Base-by-base conservation (phyloP, 2,888 invertebrate species). In the Philereme transversata region DNA sequence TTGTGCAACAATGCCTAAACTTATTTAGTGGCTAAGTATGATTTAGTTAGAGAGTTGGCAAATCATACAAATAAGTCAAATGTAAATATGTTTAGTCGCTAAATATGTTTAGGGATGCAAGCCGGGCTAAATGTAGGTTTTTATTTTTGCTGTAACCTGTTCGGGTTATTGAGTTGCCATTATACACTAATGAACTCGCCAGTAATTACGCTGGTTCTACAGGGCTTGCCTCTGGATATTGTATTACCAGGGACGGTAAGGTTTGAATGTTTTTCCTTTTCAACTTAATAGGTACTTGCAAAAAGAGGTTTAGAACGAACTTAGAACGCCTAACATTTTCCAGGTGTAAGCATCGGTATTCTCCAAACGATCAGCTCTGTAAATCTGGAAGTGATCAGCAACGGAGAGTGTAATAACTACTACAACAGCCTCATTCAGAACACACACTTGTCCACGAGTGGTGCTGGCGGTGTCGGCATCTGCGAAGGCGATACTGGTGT, bases 401-500 rank as follows among this genome's bases (percentile, higher is more conserved):
- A 86, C 60, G 61, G 69, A 0, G 81, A 70, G 5, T 86, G 85
- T 56, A 48, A 65, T 3, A 51, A 57, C 9, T 56, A 57, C 5
- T 85, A 65, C 60, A 60, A 70, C 8, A 60, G 61, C 41, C 9
- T 74, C n/a, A 71, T 85, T 10, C 77, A 78, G 36, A 60, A 62
- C 38, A 71, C 70, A 11, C 79, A 80, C 56, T 62, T 87, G 49
- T 87, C 85, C 60, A 83, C 82, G 10, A 78, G 72, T 51, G 82
- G 82, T 0, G 70, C 73, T 10, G 79, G 76, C 8, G 73, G 79
- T 0, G 72, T 74, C 6, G 81, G 83, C 9, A 69, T 80, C 34
- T 87, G 85, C 57, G 73, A 73, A 0, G 84, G 84, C 0, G 83
- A 84, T 50, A 73, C 79, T 3, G 84, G 83, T 0, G 83, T 82